Evolutionary conservation across 2,888 invertebrate species (phyloP).

Genomic region (Drosophila limbata): DNA sequence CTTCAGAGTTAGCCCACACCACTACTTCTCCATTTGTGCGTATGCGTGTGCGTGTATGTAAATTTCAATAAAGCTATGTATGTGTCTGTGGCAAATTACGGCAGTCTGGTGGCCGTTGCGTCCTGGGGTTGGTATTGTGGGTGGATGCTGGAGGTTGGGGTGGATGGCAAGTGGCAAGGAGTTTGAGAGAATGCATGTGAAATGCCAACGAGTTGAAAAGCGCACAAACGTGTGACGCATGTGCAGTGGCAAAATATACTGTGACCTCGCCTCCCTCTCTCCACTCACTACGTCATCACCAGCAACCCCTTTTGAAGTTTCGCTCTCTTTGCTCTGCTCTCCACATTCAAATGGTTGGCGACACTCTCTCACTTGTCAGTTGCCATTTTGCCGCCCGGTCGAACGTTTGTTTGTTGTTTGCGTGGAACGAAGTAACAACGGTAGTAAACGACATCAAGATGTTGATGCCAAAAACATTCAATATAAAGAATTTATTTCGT

Average conservation of each 20-base stretch:
- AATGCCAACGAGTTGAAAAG: constrained; percentile 71
- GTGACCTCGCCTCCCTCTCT: not conserved
- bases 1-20: constrained; percentile 7
- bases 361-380: constrained; percentile 65
- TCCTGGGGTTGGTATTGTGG: constrained; percentile 40
- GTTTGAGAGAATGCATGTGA: constrained; percentile 15
- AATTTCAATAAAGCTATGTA: constrained; percentile 34
- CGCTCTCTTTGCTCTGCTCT: constrained; percentile 26
- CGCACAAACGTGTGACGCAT: constrained; percentile 56
- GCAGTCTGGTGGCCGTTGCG: constrained; percentile 45
- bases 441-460: constrained; percentile 38
- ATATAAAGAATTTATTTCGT: constrained; percentile 5
- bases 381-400: constrained; percentile 81
- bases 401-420: constrained; percentile 76
- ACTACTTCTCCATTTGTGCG: not conserved
- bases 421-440: constrained; percentile 24
- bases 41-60: constrained; percentile 4
- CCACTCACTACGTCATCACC: constrained; percentile 22
- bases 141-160: constrained; percentile 3
- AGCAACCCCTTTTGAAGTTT: constrained; percentile 45
- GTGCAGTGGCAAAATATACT: constrained; percentile 39
- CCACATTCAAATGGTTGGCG: constrained; percentile 21
- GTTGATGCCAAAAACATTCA: constrained; percentile 15
- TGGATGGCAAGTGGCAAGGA: constrained; percentile 6
- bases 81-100: constrained; percentile 38